These are phyloP conservation scores for Scrobipalpa atriplicella DNA, from an alignment of 2,888 invertebrate species.

Conservation along the genomic window DNA sequence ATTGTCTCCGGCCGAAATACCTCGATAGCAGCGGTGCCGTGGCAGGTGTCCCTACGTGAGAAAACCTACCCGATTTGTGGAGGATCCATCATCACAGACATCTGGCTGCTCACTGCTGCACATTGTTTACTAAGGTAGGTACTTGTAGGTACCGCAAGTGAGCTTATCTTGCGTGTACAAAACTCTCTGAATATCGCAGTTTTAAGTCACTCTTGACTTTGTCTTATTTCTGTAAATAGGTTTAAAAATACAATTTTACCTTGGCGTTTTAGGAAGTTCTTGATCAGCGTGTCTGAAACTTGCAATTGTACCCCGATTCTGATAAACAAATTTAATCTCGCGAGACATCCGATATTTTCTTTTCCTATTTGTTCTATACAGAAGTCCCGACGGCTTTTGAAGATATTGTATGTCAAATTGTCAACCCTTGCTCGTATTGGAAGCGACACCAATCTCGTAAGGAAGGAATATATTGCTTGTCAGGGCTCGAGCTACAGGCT, in stretches of 20 bases:
- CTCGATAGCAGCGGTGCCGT: constrained; percentile 78
- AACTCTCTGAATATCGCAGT: no score
- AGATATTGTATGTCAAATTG: constrained; percentile 25
- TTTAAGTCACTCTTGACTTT: no score
- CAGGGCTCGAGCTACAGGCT: constrained; percentile 22
- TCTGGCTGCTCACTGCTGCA: constrained; percentile 78
- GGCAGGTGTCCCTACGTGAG: constrained; percentile 78
- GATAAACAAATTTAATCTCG: neutral
- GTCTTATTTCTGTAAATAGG: no score
- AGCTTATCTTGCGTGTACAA: no score
- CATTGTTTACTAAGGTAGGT: constrained; percentile 68
- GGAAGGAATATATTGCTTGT: constrained; percentile 23
- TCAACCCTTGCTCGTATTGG: constrained; percentile 21
- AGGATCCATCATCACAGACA: constrained; percentile 72
- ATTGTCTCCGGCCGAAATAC: constrained; percentile 79
- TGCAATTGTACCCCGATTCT: neutral
- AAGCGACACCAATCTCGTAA: constrained; percentile 20
- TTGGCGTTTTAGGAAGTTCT: no score
- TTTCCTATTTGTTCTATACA: constrained; percentile 9
- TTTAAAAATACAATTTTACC: no score
- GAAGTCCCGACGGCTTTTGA: constrained; percentile 6
- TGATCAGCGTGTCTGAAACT: no score
- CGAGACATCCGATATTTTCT: constrained; percentile 6
- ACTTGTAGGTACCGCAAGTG: no score
- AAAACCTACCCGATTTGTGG: constrained; percentile 78